These are phyloP conservation scores for Drosophila emarginata DNA, from an alignment of 2,888 invertebrate species.

Conservation along the genomic window DNA sequence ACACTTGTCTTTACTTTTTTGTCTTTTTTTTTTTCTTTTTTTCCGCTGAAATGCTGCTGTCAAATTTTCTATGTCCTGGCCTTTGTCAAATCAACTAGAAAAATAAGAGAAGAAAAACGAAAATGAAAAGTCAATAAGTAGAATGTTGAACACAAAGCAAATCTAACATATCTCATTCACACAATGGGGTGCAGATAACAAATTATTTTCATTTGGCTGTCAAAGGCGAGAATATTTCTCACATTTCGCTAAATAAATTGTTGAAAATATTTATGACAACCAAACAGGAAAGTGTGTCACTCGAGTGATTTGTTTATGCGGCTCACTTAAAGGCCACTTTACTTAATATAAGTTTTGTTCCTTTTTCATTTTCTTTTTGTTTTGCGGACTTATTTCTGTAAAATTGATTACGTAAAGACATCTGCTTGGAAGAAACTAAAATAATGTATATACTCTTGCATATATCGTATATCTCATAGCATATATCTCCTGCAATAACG, in stretches of 20 bases:
- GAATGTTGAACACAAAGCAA: constrained; percentile 5
- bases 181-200: constrained; percentile 29
- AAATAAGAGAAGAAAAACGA: constrained; percentile 18
- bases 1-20: constrained; percentile 22
- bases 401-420: constrained; percentile 64
- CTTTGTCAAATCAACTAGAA: constrained; percentile 70
- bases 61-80: constrained; percentile 61
- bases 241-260: constrained; percentile 36
- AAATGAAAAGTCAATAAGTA: constrained; percentile 10
- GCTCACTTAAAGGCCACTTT: constrained; percentile 60
- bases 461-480: constrained; percentile 23
- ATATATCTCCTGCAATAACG: constrained; percentile 38
- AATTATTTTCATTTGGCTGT: constrained; percentile 50
- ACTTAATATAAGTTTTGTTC: constrained; percentile 17
- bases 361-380: background rate
- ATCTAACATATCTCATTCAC: constrained; percentile 9
- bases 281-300: constrained; percentile 73
- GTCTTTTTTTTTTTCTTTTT: constrained; percentile 15
- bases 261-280: constrained; percentile 65
- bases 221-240: constrained; percentile 49
- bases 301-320: constrained; percentile 72
- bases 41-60: constrained; percentile 54
- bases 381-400: constrained; percentile 35
- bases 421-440: constrained; percentile 17
- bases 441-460: constrained; percentile 19